Evolutionary conservation across 2,888 invertebrate genomes (phyloP).

Genomic region (Pristionchus arcanus): DNA sequence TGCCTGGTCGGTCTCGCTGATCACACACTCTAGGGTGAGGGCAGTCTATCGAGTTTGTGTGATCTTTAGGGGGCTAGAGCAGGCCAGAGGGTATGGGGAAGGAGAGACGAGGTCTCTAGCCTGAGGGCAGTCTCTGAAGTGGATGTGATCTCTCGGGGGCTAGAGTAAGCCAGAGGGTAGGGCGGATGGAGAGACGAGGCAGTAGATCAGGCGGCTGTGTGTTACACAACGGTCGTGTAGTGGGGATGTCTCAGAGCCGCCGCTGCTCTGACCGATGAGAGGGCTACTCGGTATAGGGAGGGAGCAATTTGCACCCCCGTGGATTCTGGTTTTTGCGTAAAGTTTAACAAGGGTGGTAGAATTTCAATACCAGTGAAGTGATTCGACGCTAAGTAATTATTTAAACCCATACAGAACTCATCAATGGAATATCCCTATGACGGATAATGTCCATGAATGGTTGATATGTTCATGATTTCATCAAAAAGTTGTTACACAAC

Average conservation of each 20-base stretch:
- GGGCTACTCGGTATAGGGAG: constrained; percentile 2
- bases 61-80: background rate
- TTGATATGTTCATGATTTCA: too few relatives aligned
- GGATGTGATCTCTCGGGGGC: background rate
- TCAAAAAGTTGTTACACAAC: too few relatives aligned
- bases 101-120: background rate
- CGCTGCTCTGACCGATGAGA: background rate
- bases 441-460: too few relatives aligned
- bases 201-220: background rate
- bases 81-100: background rate
- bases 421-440: too few relatives aligned
- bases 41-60: background rate
- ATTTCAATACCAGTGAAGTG: too few relatives aligned
- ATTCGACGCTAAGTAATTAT: too few relatives aligned
- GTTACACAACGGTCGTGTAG: constrained; percentile 14
- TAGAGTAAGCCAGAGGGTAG: background rate
- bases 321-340: too few relatives aligned
- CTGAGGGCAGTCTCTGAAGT: background rate
- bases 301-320: too few relatives aligned
- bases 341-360: too few relatives aligned
- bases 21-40: background rate
- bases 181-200: background rate
- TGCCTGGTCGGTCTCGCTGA: background rate
- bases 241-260: background rate
- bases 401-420: too few relatives aligned